Base-by-base conservation (phyloP, 64 coral and sea anemone species). In the Astreopora myriophthalma region DNA sequence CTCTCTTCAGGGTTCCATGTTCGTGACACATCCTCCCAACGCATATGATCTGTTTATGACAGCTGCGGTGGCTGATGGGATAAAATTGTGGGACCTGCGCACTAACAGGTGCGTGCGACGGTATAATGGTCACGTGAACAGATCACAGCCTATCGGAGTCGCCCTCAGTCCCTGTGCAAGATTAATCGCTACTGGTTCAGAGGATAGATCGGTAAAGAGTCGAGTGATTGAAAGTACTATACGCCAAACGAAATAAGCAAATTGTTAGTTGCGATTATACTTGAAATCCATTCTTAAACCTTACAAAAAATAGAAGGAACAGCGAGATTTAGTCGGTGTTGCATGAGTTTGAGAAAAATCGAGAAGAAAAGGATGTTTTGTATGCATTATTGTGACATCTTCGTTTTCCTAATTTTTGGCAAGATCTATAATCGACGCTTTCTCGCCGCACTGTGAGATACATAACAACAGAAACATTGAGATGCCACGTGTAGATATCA, bases 21-120 rank as follows among this genome's bases (percentile, higher is more conserved):
- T 78, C 30, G 91, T 87, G 3, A 90, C 96, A 2, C 93, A 95
- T 49, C 93, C 90, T 20, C 62, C 96, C 3, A 90, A 87, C 33
- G 68, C 93, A 17, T 99, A 96, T 34, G 94, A 99, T 71, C 67
- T 99, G 6, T 99, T 99, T 64, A 69, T 96, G 26, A 99, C 97
- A 6, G 94, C 94, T n/a, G 94, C 97, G 8, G 87, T 93, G 30
- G 57, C 80, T 42, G 97, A 99, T 74, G 97, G 97, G 22, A 95
- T 99, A 76, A 99, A 99, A 73, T 72, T 99, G 26, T 99, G 97
- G 97, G 97, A 99, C 79, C 74, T 99, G 65, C 90, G 97, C 25
- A 93, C 89, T 25, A 96, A 90, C 89, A 93, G 94, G 94, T 99
- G 97, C 20, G 91, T 99, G 24, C 87, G 97, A 16, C 91, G 94